Conservation (phyloP, 1,140 invertebrate species). For the Pseudachorutes palmiensis region DNA sequence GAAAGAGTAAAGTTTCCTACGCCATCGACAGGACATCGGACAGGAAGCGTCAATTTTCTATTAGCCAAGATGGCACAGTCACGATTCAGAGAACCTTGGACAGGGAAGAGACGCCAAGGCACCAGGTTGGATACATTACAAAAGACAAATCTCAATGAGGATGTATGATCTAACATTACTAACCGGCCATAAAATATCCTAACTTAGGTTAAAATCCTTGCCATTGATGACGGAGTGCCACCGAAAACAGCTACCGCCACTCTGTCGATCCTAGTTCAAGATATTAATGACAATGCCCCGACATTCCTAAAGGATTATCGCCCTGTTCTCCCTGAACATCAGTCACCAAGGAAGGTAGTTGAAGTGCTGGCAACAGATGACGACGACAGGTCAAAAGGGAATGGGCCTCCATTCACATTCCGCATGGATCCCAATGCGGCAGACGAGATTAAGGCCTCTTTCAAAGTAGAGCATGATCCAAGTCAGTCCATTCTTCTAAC, state of each 20-base stretch:
- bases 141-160: background rate
- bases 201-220: slow-evolving; percentile 87
- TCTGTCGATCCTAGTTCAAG: slow-evolving; percentile 85
- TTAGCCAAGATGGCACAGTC: slow-evolving; percentile 85
- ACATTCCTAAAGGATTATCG: slow-evolving; percentile 85
- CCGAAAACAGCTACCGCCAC: slow-evolving; percentile 92
- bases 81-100: slow-evolving; percentile 81
- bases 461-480: slow-evolving; percentile 89
- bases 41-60: slow-evolving; percentile 80
- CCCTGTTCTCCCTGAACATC: slow-evolving; percentile 83
- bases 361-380: slow-evolving; percentile 92
- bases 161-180: slow-evolving; percentile 18
- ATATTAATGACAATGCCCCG: slow-evolving; percentile 92
- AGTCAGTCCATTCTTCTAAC: slow-evolving; percentile 50
- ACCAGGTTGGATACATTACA: slow-evolving; percentile 55
- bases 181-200: too few species aligned
- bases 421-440: slow-evolving; percentile 83
- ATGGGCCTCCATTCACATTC: slow-evolving; percentile 91
- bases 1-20: slow-evolving; percentile 83
- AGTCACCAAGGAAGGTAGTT: slow-evolving; percentile 76
- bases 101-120: slow-evolving; percentile 79
- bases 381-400: slow-evolving; percentile 85
- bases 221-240: slow-evolving; percentile 86
- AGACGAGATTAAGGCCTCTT: slow-evolving; percentile 81
- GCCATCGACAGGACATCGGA: slow-evolving; percentile 84